These are phyloP conservation scores for Pomacea maculata DNA, from an alignment of 1,140 invertebrate genomes.

Conservation along the genomic window DNA sequence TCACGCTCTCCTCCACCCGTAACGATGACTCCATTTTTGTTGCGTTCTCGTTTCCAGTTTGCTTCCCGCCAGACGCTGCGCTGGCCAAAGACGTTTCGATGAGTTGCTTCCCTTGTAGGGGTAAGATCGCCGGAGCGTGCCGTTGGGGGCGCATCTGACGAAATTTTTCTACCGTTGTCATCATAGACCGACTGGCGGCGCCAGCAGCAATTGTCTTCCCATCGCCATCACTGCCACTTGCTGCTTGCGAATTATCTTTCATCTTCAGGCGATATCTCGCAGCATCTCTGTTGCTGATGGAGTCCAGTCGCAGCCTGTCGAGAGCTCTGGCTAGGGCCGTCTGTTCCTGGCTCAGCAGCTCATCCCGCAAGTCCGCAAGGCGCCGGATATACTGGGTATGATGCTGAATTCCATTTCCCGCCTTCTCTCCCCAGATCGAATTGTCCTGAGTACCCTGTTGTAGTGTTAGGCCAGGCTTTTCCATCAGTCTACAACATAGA, in stretches of 20 bases:
- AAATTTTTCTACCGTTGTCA: conserved; percentile 54
- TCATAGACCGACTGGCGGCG: conserved; percentile 20
- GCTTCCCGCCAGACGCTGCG: conserved; percentile 5
- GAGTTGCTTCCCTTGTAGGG: conserved; percentile 52
- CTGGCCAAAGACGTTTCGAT: conserved; percentile 25
- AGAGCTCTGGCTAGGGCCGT: conserved; percentile 49
- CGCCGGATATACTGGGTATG: conserved; percentile 54
- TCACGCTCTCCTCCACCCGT: conserved; percentile 43
- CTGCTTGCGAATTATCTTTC: neutral
- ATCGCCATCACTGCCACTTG: conserved; percentile 5
- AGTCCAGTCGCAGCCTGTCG: conserved; percentile 47
- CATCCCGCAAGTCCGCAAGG: conserved; percentile 48
- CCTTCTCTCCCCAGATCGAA: conserved; percentile 14
- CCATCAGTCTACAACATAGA: conserved; percentile 46
- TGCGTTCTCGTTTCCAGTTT: too few species aligned
- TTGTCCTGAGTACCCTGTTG: neutral
- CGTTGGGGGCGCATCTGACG: conserved; percentile 48
- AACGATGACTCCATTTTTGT: neutral
- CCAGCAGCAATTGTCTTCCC: neutral
- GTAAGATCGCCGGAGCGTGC: conserved; percentile 42
- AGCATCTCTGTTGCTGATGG: conserved; percentile 27
- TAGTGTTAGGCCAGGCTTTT: conserved; percentile 31
- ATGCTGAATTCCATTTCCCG: conserved; percentile 30
- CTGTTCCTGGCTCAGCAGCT: conserved; percentile 52
- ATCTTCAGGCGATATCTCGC: conserved; percentile 14